Percentiles rank a stretch among this genome's conserved stretches.
Conservation (phyloP, 2,113 vertebrate species). For the Odocoileus virginianus region DNA sequence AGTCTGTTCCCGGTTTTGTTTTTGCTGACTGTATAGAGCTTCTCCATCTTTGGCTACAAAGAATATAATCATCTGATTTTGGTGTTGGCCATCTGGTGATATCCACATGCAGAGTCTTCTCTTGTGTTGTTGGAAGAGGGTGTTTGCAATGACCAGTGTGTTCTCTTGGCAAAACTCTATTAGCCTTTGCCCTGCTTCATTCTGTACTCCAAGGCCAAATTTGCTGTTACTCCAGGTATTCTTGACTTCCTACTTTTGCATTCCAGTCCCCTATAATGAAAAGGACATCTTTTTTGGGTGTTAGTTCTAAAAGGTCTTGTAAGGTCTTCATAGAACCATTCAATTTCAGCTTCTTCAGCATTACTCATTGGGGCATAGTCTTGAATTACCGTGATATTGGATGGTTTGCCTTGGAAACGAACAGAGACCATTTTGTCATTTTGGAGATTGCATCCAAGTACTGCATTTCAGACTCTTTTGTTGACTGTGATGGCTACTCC, state of each 20-base stretch:
- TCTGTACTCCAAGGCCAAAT: neutral
- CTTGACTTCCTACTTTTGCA: neutral
- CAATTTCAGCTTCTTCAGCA: neutral
- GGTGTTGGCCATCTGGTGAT: neutral
- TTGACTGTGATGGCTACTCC: neutral
- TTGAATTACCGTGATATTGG: neutral
- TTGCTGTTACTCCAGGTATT: neutral
- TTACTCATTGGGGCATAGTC: neutral
- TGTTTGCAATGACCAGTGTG: neutral
- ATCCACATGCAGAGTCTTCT: neutral
- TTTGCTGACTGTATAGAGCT: neutral
- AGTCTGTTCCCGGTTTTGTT: neutral
- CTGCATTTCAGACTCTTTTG: neutral
- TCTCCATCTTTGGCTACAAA: neutral
- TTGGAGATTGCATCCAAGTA: neutral
- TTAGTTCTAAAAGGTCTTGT: neutral
- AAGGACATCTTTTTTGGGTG: neutral
- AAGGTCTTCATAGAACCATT: neutral
- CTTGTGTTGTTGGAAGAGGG: neutral
- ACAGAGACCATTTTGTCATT: neutral
- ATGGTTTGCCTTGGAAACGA: rapidly evolving
- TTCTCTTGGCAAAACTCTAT: neutral
- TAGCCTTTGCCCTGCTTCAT: neutral
- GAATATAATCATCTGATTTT: neutral
- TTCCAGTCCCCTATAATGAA: neutral